Evolutionary conservation across 2,888 invertebrate genomes (phyloP).

Genomic region (Hyppa rectilinea): DNA sequence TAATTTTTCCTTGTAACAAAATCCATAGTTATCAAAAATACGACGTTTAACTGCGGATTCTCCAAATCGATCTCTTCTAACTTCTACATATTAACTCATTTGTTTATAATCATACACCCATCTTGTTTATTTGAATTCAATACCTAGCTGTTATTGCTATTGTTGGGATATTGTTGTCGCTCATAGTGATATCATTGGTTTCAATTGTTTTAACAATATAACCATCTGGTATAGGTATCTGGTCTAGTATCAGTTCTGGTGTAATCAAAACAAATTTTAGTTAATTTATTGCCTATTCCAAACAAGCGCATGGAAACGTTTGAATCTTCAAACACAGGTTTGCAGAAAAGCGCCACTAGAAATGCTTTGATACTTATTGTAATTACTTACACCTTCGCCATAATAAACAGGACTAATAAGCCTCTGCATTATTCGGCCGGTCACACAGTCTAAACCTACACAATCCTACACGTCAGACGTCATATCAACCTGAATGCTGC

Average conservation of each 20-base stretch:
- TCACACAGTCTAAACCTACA: constrained; percentile 21
- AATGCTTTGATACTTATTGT: constrained; percentile 2
- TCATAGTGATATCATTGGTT: constrained; percentile 15
- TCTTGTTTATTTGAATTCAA: constrained; percentile 10
- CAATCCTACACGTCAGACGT: background rate
- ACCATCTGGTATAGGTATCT: background rate
- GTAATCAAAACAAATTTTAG: background rate
- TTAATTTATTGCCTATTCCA: background rate
- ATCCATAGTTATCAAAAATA: background rate
- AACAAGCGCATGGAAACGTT: background rate
- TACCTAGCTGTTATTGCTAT: background rate
- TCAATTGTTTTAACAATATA: constrained; percentile 4
- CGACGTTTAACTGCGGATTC: background rate
- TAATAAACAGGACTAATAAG: background rate
- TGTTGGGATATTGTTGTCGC: constrained; percentile 8
- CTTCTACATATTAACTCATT: constrained; percentile 18
- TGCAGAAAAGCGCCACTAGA: background rate
- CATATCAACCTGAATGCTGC: constrained; percentile 27
- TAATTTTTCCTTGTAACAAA: constrained; percentile 10
- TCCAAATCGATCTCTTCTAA: background rate
- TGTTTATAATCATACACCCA: constrained; percentile 5
- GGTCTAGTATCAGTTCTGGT: background rate
- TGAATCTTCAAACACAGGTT: background rate
- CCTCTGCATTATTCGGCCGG: background rate
- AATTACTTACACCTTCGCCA: background rate